These are phyloP conservation scores for Romanogobio albipinnatus DNA, from an alignment of 2,113 vertebrate genomes.

Conservation along the genomic window DNA sequence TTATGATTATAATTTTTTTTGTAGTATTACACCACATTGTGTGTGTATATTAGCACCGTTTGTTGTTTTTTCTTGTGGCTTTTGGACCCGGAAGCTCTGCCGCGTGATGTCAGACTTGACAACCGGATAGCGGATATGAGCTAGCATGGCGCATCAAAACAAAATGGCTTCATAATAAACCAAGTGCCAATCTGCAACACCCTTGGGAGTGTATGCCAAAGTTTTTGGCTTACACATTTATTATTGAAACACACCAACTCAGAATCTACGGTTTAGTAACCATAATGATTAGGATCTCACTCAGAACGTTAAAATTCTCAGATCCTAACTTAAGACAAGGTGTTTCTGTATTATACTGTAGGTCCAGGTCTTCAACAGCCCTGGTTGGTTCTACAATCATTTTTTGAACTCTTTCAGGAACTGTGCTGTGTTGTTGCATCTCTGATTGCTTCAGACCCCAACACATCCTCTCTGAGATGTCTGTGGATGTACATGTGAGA, in stretches of 20 bases:
- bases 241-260: neutral
- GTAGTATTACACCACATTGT: too few relatives aligned
- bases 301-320: neutral
- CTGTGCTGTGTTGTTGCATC: neutral
- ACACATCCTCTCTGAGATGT: slow-evolving; percentile 34
- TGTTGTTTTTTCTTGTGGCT: too few relatives aligned
- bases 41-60: too few relatives aligned
- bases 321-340: too few relatives aligned
- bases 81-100: too few relatives aligned
- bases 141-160: neutral
- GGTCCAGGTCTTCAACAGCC: neutral
- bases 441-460: neutral
- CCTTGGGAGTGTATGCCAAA: neutral
- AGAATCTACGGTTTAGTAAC: neutral
- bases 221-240: neutral
- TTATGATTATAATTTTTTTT: too few relatives aligned
- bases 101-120: too few relatives aligned
- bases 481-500: slow-evolving; percentile 26
- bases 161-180: neutral
- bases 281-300: neutral
- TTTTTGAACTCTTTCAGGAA: neutral
- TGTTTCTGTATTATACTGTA: neutral
- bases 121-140: neutral
- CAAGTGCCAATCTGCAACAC: neutral
- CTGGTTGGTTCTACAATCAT: neutral